phyloP scores from a whole-genome alignment of 2,888 invertebrate species.

The Erebia ligea region DNA sequence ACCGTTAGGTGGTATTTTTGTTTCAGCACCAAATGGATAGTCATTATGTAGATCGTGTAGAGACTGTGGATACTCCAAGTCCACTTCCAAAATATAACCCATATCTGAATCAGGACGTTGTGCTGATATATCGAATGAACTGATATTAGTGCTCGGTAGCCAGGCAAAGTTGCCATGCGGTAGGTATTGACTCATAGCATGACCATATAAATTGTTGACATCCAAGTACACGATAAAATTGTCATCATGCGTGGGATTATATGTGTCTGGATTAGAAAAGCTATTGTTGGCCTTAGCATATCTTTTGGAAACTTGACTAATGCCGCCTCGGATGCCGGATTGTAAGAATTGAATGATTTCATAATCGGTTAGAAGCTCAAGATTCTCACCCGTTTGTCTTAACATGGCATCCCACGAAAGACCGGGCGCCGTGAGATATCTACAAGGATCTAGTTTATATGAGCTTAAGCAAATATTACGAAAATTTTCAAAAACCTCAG shows the following conservation, averaged over 20 bases:
- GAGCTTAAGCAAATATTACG: neutral
- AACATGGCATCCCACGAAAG: neutral
- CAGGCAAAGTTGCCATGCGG: neutral
- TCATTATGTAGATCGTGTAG: neutral
- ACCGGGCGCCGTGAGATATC: neutral
- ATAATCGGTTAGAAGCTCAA: neutral
- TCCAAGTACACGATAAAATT: neutral
- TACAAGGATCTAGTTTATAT: neutral
- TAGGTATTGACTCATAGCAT: neutral
- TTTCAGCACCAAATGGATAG: neutral
- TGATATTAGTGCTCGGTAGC: neutral
- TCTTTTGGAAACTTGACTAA: neutral
- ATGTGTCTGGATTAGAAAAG: neutral
- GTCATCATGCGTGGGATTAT: too few relatives aligned
- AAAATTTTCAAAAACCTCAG: slow-evolving; percentile 3
- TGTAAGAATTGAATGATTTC: slow-evolving; percentile 1
- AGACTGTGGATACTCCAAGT: neutral
- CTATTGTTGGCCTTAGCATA: neutral
- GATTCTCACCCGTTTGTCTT: neutral
- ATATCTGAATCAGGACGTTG: neutral
- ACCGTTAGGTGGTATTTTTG: neutral
- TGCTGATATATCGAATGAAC: neutral
- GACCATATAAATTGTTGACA: neutral
- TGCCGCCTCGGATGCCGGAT: neutral
- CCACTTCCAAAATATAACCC: slow-evolving; percentile 1